These are phyloP conservation scores for Glaucomys volans DNA, from an alignment of 2,113 vertebrate species.

Conservation along the genomic window DNA sequence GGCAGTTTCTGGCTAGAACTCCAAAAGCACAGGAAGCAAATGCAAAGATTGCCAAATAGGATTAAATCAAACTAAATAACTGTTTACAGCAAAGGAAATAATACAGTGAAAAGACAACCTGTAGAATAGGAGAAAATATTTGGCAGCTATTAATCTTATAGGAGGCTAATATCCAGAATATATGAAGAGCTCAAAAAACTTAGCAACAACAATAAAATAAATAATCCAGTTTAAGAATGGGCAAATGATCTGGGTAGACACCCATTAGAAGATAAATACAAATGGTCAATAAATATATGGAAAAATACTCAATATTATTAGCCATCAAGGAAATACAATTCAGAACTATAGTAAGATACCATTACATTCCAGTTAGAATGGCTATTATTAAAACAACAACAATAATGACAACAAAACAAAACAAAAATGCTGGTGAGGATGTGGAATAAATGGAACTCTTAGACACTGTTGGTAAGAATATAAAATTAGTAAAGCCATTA, in stretches of 20 bases:
- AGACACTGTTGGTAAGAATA: too few relatives aligned
- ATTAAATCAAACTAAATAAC: not conserved
- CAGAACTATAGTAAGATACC: not conserved
- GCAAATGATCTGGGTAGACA: not conserved
- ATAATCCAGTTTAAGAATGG: not conserved
- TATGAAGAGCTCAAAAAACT: not conserved
- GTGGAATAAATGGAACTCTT: too few relatives aligned
- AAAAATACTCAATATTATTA: not conserved
- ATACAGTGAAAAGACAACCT: too few relatives aligned
- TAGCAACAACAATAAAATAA: not conserved
- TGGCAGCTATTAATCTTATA: not conserved
- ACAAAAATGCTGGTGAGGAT: too few relatives aligned
- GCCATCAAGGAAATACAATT: not conserved
- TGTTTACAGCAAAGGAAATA: not conserved
- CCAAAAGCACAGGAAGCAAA: not conserved
- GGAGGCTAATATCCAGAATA: not conserved
- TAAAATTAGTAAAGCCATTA: too few relatives aligned
- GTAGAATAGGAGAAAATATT: not conserved
- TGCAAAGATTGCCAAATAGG: not conserved
- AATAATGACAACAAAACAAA: not conserved
- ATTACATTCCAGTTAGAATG: not conserved
- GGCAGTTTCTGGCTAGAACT: not conserved
- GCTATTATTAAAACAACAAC: not conserved
- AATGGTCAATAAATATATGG: not conserved
- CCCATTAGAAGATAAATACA: not conserved